A percentile compares a stretch with the other conserved stretches of the same genome.
Conservation (phyloP, 2,797 vertebrate species). For the Gymnoscopelus braueri region DNA sequence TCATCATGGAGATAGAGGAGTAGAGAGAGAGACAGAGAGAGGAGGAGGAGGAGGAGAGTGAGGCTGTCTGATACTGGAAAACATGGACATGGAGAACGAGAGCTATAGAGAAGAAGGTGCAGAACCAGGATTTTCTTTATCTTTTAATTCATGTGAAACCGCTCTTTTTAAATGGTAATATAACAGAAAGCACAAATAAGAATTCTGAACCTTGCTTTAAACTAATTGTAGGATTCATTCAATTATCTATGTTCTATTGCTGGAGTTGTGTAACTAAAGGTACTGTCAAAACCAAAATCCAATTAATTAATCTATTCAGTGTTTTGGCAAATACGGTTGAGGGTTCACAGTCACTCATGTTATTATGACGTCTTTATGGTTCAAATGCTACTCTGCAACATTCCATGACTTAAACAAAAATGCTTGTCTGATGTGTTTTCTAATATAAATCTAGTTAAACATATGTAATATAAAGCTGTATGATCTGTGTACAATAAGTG, state of each 20-base stretch:
- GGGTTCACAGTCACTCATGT: neutral
- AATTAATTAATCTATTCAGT: neutral
- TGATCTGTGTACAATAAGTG: constrained; percentile 25
- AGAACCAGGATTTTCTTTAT: constrained; percentile 7
- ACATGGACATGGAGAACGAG: constrained; percentile 2
- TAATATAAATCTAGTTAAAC: constrained; percentile 17
- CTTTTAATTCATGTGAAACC: neutral
- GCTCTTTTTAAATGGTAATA: no score
- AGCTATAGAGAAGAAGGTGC: neutral
- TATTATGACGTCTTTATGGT: constrained; percentile 13
- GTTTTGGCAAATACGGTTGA: no score
- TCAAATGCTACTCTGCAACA: constrained; percentile 40
- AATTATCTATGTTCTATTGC: neutral
- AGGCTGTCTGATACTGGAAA: constrained; percentile 44
- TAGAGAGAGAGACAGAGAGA: constrained; percentile 52
- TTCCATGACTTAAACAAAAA: constrained; percentile 8
- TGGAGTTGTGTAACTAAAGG: neutral
- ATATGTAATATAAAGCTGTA: constrained; percentile 25
- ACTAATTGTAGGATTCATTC: neutral
- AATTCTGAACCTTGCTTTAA: no score
- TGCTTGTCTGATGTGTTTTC: constrained; percentile 40
- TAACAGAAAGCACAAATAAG: no score
- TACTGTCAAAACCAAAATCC: neutral
- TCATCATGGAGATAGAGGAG: constrained; percentile 88
- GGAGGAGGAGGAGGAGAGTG: neutral